These are phyloP conservation scores for Criorhina ranunculi DNA, from an alignment of 2,888 invertebrate genomes.

Conservation along the genomic window DNA sequence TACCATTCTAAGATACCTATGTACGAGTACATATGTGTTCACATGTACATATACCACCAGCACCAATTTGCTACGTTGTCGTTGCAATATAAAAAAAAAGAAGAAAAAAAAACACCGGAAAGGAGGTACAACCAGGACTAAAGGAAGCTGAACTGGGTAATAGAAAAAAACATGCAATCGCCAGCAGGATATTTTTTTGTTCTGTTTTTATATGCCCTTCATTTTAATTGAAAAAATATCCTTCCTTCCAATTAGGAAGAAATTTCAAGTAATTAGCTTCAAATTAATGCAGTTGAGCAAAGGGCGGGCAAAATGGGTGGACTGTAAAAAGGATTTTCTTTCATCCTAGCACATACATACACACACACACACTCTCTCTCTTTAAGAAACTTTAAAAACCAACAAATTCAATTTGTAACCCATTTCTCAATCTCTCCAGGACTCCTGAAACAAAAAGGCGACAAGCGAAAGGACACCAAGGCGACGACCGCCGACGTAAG, in stretches of 20 bases:
- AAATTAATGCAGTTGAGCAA: constrained; percentile 57
- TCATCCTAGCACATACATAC: neutral
- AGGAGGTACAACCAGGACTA: constrained; percentile 35
- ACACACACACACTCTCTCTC: neutral
- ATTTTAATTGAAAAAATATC: constrained; percentile 61
- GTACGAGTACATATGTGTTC: constrained; percentile 1
- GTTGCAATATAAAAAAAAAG: constrained; percentile 50
- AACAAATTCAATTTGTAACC: constrained; percentile 31
- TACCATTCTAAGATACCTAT: constrained; percentile 72
- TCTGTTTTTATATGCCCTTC: constrained; percentile 22
- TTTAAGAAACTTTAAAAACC: constrained; percentile 13
- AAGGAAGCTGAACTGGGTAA: constrained; percentile 32
- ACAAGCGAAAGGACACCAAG: constrained; percentile 1
- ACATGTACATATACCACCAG: constrained; percentile 13
- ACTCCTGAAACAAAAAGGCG: too few species aligned
- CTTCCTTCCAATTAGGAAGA: constrained; percentile 66
- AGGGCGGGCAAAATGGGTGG: neutral
- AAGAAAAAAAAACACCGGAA: neutral
- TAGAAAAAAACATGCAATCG: constrained; percentile 44
- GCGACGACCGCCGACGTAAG: neutral
- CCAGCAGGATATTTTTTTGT: neutral
- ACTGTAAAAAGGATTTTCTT: neutral
- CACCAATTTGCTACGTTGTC: constrained; percentile 65
- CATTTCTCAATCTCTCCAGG: too few species aligned
- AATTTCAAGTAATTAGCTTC: constrained; percentile 72